Percentiles rank a stretch among this genome's conserved stretches.
These are phyloP conservation scores for Zaprionus tsacasi DNA, from an alignment of 1,140 invertebrate species.

Conservation along the genomic window DNA sequence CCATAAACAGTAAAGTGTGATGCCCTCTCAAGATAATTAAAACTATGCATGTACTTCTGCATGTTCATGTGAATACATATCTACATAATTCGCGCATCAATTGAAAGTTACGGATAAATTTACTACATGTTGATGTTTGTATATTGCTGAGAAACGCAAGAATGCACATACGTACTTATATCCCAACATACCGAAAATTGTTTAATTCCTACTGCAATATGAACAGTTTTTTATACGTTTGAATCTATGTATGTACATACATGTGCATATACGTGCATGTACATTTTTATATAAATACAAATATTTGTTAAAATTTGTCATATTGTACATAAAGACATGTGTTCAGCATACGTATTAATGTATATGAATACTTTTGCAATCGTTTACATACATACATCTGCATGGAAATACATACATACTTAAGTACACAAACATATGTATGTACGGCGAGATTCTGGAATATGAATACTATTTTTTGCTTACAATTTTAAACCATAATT, in stretches of 20 bases:
- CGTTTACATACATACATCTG: neutral
- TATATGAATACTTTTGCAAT: neutral
- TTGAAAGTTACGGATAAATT: neutral
- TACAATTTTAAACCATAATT: no score
- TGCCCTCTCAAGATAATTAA: no score
- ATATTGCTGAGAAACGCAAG: neutral
- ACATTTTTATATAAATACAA: neutral
- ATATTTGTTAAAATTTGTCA: neutral
- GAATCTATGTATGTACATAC: neutral
- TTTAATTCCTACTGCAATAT: neutral
- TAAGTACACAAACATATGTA: neutral
- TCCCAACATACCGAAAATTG: neutral
- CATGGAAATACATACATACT: slow-evolving; percentile 2
- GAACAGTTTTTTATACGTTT: neutral
- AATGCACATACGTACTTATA: neutral
- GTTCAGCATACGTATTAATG: neutral
- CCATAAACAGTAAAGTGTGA: neutral
- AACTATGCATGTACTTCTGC: neutral
- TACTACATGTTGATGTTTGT: neutral
- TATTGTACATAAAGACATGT: neutral
- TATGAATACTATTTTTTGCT: neutral
- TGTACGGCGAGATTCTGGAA: neutral
- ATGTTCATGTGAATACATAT: neutral
- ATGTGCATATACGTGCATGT: neutral
- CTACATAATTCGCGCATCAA: neutral